Evolutionary conservation across 2,113 vertebrate species (phyloP).

Genomic region (Bubo blakistoni): DNA sequence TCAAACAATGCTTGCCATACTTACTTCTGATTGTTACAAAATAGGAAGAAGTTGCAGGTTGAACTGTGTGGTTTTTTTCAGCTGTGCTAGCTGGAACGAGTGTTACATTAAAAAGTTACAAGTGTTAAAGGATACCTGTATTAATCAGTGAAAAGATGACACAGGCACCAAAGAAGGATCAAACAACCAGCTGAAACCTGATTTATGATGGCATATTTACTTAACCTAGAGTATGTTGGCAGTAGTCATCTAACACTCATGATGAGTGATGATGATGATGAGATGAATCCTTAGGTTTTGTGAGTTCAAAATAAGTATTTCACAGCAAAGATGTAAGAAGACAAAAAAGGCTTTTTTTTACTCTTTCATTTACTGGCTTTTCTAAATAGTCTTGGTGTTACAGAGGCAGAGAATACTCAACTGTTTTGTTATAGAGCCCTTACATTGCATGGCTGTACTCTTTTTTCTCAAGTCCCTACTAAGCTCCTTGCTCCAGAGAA

Average conservation of each 20-base stretch:
- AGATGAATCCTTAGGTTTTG: neutral
- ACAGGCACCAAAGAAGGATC: neutral
- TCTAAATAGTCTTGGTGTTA: neutral
- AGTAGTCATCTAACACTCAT: neutral
- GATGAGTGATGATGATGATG: neutral
- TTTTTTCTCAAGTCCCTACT: neutral
- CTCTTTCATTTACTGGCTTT: neutral
- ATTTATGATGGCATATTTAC: neutral
- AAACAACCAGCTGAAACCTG: neutral
- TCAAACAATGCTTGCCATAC: neutral
- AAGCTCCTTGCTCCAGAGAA: neutral
- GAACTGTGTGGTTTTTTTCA: neutral
- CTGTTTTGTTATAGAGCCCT: neutral
- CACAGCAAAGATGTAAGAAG: fast-evolving
- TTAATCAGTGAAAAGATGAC: neutral
- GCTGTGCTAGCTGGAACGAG: neutral
- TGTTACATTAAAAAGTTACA: fast-evolving
- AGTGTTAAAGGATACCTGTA: neutral
- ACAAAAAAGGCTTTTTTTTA: neutral
- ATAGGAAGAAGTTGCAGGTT: neutral
- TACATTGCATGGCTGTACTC: neutral
- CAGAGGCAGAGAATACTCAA: neutral
- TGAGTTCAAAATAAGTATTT: neutral
- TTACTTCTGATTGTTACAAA: neutral
- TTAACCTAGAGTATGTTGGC: neutral